Base-by-base conservation (phyloP, 2,113 vertebrate genomes). In the Cygnus buccinator region DNA sequence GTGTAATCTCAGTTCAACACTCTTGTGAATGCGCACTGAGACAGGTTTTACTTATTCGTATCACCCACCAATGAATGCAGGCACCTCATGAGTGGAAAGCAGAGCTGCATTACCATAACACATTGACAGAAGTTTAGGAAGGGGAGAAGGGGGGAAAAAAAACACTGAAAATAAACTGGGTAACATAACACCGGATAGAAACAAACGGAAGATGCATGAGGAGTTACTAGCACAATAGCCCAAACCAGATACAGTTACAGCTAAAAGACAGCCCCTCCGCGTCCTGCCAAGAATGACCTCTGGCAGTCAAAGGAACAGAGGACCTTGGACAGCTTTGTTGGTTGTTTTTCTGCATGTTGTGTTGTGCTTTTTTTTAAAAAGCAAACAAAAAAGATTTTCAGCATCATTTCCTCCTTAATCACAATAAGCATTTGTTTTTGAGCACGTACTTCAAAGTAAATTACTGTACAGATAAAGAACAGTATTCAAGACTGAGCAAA, bases 31-130 rank as follows among this genome's bases (percentile, higher is more conserved):
- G 93, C 46, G 89, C 96, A 94, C 91, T 95, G 96, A 96, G 94
- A 97, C 96, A 95, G 94, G 95, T 97, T 97, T 96, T 96, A 96
- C 93, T 97, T 95, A 96, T 95, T 96, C 96, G 37, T 95, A 96
- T 96, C 95, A 97, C 95, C 94, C 96, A 97, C 95, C 96, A 97
- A 96, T 95, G 94, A 96, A 96, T 96, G 96, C 96, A 96, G 91
- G 96, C 95, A 96, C 96, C 94, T 95, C 96, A 94, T 33, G 89
- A 92, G 90, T 73, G 74, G 96, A 94, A 96, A 96, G 94, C 89
- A 26, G 91, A 94, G 89, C 90, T 91, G 83, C 77, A 96, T 96
- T 96, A 96, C 73, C 95, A 96, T 96, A 95, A 96, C 95, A 96
- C 94, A 95, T 95, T 96, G 95, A 96, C 95, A 95, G 96, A 95